phyloP scores from a whole-genome alignment of 2,888 invertebrate genomes.

The Drosophila acutilabella region DNA sequence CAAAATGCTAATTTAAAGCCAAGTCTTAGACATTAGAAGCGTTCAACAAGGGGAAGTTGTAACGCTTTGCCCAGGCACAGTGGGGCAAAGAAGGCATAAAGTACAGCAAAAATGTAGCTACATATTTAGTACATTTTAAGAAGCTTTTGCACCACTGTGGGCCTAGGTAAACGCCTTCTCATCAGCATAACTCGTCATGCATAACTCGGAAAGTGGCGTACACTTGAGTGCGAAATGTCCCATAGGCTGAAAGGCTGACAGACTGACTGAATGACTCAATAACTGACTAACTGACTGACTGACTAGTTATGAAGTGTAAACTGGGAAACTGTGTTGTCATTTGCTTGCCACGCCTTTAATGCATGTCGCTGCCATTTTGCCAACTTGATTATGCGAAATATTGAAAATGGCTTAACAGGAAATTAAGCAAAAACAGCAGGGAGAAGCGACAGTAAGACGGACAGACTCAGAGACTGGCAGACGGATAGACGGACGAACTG shows the following conservation, averaged over 20 bases:
- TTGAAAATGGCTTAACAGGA: slow-evolving; percentile 77
- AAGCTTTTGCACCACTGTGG: slow-evolving; percentile 48
- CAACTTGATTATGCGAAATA: slow-evolving; percentile 62
- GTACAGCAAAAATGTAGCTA: not conserved
- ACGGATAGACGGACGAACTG: slow-evolving; percentile 4
- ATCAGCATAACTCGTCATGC: slow-evolving; percentile 75
- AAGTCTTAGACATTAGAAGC: slow-evolving; percentile 54
- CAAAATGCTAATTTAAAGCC: slow-evolving; percentile 77
- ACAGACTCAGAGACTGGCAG: not conserved
- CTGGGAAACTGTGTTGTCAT: slow-evolving; percentile 50
- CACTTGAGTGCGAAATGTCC: slow-evolving; percentile 51
- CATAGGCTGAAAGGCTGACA: slow-evolving; percentile 42
- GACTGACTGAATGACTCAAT: slow-evolving; percentile 48
- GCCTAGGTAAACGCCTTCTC: slow-evolving; percentile 63
- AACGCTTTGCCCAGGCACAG: slow-evolving; percentile 29
- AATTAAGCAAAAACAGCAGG: slow-evolving; percentile 75
- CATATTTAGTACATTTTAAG: not conserved
- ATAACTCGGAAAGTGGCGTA: slow-evolving; percentile 60
- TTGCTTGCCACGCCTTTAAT: slow-evolving; percentile 53
- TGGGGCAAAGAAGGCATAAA: not conserved
- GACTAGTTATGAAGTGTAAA: not conserved
- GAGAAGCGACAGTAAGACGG: slow-evolving; percentile 29
- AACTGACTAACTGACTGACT: slow-evolving; percentile 40
- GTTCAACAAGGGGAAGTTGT: slow-evolving; percentile 19
- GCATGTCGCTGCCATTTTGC: slow-evolving; percentile 59